These are phyloP conservation scores for Selene dorsalis DNA, from an alignment of 2,797 vertebrate species.

Conservation along the genomic window DNA sequence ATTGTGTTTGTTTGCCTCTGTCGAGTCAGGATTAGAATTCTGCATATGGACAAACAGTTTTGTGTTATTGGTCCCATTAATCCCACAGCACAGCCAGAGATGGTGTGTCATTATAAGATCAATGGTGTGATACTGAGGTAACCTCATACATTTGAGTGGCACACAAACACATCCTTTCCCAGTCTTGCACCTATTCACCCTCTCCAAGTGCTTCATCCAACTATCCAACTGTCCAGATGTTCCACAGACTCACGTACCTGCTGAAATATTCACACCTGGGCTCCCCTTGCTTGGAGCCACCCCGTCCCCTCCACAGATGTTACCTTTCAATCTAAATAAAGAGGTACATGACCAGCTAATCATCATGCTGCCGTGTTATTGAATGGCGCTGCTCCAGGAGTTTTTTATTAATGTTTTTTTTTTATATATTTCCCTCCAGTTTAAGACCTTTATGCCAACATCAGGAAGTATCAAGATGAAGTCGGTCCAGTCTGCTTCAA, in stretches of 20 bases:
- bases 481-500: slow-evolving; percentile 8
- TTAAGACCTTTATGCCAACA: not conserved
- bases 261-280: slow-evolving; percentile 80
- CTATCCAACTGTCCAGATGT: slow-evolving; percentile 71
- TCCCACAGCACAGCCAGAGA: not conserved
- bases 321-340: slow-evolving; percentile 82
- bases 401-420: slow-evolving; percentile 3
- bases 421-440: not conserved
- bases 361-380: slow-evolving; percentile 45
- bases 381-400: slow-evolving; percentile 39
- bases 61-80: not conserved
- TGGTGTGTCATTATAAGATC: not conserved
- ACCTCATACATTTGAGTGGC: not conserved
- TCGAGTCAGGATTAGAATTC: no score
- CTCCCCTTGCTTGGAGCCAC: slow-evolving; percentile 62
- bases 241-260: slow-evolving; percentile 61
- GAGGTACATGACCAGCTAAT: slow-evolving; percentile 78
- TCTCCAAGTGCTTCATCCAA: slow-evolving; percentile 31
- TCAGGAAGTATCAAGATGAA: slow-evolving; percentile 12
- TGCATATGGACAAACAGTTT: not conserved
- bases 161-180: not conserved
- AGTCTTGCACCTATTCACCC: slow-evolving; percentile 11
- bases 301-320: slow-evolving; percentile 78
- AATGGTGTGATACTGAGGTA: not conserved
- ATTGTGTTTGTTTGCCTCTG: no score